Base-by-base conservation (phyloP, 2,113 vertebrate genomes). In the Vulpes lagopus region DNA sequence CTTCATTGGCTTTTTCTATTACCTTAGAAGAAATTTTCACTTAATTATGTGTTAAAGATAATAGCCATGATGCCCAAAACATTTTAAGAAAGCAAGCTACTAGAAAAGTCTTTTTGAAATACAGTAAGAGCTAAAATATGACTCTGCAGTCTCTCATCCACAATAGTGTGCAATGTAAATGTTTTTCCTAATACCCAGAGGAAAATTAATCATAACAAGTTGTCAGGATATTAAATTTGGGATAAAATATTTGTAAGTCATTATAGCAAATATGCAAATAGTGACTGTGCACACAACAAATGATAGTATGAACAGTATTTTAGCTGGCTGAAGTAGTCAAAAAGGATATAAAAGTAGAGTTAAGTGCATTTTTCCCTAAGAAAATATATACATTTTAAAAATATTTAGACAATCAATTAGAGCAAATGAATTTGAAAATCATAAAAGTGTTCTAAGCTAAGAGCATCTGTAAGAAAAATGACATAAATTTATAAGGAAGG, bases 191-290 rank as follows among this genome's bases (percentile, higher is more conserved):
- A 65, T 20, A 57, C 64, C 32, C 91, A 74, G 74, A 82, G 25
- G 51, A 51, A 55, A 78, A 6, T 2, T 57, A 97, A 92, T 81
- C 55, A 81, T 73, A 94, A 60, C 76, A 82, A 30, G 55, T 62
- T 94, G 59, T 89, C 62, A 94, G 27, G 20, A 51, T 89, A 71
- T 62, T 89, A 89, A 81, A 94, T 89, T 73, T 89, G 55, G 53
- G 76, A 23, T 81, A 62, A 94, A 94, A 94, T 73, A 5, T 62
- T 80, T 94, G 49, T 51, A 88, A 69, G 27, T 89, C 38, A 35
- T 35, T 81, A 51, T 35, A 16, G 17, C 15, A 23, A 94, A 60
- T 53, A 89, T 89, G 38, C 64, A 73, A 81, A 89, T 81, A 81
- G 30, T 53, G 11, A 73, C 51, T 60, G 19, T 59, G 81, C 55